phyloP scores from a whole-genome alignment of 2,888 invertebrate genomes.

The Ethmia dodecea region DNA sequence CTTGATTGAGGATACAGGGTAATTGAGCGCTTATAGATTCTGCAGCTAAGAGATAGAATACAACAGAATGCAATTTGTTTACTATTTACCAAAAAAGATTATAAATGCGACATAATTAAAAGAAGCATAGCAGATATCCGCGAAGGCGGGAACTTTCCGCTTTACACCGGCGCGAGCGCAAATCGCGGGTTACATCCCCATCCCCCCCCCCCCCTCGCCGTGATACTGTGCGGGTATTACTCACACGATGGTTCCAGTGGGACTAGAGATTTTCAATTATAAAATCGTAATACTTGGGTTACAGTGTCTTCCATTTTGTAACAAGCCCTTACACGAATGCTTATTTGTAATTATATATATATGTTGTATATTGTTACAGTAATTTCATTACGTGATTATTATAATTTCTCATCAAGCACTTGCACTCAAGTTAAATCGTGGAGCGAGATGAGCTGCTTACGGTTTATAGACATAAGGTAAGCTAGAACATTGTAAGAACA shows the following conservation, averaged over 20 bases:
- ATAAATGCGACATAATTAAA: constrained; percentile 68
- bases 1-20: constrained; percentile 73
- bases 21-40: constrained; percentile 75
- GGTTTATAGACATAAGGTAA: constrained; percentile 13
- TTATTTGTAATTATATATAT: constrained; percentile 70
- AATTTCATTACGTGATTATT: constrained; percentile 77
- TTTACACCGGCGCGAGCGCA: not conserved
- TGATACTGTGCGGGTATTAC: constrained; percentile 40
- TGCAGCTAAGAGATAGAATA: constrained; percentile 66
- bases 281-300: constrained; percentile 80
- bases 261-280: constrained; percentile 84
- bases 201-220: constrained; percentile 31
- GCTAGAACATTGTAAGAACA: constrained; percentile 7
- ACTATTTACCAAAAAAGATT: constrained; percentile 69
- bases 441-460: constrained; percentile 22
- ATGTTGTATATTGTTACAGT: constrained; percentile 75
- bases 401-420: constrained; percentile 69
- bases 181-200: constrained; percentile 19
- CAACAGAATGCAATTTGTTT: constrained; percentile 73
- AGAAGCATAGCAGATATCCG: constrained; percentile 66
- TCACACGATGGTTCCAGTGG: constrained; percentile 79
- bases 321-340: constrained; percentile 81
- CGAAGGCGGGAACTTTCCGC: constrained; percentile 21
- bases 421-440: constrained; percentile 32
- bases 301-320: constrained; percentile 78